Evolutionary conservation across 2,888 invertebrate genomes (phyloP), one percentile per base, ranked within the genome.

Genomic region (Tenthredo livida): DNA sequence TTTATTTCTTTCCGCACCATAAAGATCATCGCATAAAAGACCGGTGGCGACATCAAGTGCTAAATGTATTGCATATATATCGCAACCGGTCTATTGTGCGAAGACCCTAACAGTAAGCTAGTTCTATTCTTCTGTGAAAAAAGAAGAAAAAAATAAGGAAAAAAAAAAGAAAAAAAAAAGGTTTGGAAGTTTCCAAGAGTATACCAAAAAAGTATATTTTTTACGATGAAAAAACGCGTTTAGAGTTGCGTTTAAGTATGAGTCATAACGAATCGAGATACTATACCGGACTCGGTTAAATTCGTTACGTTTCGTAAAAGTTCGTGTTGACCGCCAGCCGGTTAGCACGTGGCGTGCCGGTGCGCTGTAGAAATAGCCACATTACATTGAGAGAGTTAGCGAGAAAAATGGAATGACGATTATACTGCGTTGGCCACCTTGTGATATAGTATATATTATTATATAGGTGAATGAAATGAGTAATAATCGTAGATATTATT

Each of bases 341-440:
- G 80, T 85, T 86, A 90, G 90, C 91, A 91, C 91, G 91, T 91
- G 91, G 89, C 85, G 85, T 86, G 37, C 87, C 85, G 87, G 85
- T 83, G 87, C 78, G 77, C 82, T 78, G 85, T 90, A 78, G 89
- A 89, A 90, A 90, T 89, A 90, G 87, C 88, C 86, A 40, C 67
- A 25, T 29, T 9, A 25, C 50, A 37, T 40, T 9, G 67, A 83
- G 47, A 47, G 43, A 43, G 67, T 9, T 47, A 54, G 50, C 5
- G 33, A 77, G 54, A 77, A 40, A 17, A 25, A 73, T 5, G 17
- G 40, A 58, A 80, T 58, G 9, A 80, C 40, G 61, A 61, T 37
- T 78, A 78, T 82, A 78, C 65, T 43, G 65, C 29, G 47, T 40
- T 65, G 47, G 65, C 65, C 43, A 65, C 40, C 40, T 65, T 29